Evolutionary conservation across 2,888 invertebrate genomes (phyloP).

Genomic region (Omphaloscelis lunosa): DNA sequence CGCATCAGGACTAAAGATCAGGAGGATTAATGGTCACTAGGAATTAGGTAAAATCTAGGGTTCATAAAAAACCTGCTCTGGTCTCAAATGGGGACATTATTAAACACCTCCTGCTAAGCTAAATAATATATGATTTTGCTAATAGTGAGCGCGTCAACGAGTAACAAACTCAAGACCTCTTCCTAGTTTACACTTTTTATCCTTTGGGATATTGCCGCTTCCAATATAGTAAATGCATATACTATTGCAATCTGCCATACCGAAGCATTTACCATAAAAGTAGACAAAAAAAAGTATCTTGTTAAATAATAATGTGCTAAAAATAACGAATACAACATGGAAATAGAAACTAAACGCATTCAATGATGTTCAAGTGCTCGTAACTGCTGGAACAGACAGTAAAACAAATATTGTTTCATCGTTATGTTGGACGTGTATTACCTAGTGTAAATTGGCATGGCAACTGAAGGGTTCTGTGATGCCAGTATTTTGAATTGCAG

Average conservation of each 20-base stretch:
- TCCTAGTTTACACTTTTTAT: not conserved
- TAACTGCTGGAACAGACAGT: conserved; percentile 11
- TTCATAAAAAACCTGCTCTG: no score
- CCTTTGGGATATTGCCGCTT: not conserved
- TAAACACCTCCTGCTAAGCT: no score
- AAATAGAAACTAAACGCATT: not conserved
- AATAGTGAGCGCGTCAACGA: not conserved
- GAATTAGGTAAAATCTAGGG: not conserved
- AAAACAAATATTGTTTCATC: conserved; percentile 29
- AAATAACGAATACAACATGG: not conserved
- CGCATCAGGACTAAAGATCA: no score
- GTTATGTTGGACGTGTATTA: not conserved
- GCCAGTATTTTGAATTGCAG: conserved; percentile 8
- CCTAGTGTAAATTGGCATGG: conserved; percentile 38
- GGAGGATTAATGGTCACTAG: not conserved
- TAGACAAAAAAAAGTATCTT: no score
- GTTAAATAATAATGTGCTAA: not conserved
- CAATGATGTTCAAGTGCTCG: conserved; percentile 19
- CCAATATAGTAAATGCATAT: no score
- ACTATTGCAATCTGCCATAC: not conserved
- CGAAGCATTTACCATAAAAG: not conserved
- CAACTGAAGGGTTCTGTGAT: conserved; percentile 19
- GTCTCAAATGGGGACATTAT: no score
- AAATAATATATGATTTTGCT: no score
- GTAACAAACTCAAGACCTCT: not conserved